These are phyloP conservation scores for Eumeta japonica DNA, from an alignment of 1,140 invertebrate genomes.

Conservation along the genomic window DNA sequence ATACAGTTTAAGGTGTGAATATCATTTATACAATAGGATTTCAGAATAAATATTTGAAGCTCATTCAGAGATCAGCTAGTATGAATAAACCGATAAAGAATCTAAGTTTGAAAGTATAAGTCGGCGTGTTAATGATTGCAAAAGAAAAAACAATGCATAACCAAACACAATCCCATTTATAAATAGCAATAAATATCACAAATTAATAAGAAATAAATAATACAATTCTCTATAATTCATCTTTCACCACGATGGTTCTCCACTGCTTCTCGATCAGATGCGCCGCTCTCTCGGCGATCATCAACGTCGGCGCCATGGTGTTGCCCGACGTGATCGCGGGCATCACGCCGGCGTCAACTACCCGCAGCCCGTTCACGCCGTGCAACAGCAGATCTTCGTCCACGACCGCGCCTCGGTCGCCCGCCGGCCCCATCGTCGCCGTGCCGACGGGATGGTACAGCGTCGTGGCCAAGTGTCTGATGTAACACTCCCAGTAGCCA, in stretches of 20 bases:
- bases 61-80: too few species aligned
- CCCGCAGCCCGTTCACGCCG: slow-evolving; percentile 67
- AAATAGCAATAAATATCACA: too few species aligned
- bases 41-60: too few species aligned
- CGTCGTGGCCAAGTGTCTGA: slow-evolving; percentile 62
- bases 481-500: slow-evolving; percentile 66
- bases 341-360: slow-evolving; percentile 81
- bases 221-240: slow-evolving; percentile 29
- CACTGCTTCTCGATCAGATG: slow-evolving; percentile 69
- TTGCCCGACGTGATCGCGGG: slow-evolving; percentile 71
- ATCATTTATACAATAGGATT: too few species aligned
- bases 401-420: slow-evolving; percentile 64
- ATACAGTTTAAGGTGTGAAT: too few species aligned
- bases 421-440: slow-evolving; percentile 72
- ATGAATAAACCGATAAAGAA: too few species aligned
- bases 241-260: slow-evolving; percentile 14
- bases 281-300: slow-evolving; percentile 76
- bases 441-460: slow-evolving; percentile 74
- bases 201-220: too few species aligned
- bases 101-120: too few species aligned
- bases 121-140: too few species aligned
- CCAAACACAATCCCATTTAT: too few species aligned
- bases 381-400: slow-evolving; percentile 68
- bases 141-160: too few species aligned
- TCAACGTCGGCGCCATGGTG: slow-evolving; percentile 75